phyloP scores from a whole-genome alignment of 1,140 invertebrate genomes.

The Cydia strobilella region DNA sequence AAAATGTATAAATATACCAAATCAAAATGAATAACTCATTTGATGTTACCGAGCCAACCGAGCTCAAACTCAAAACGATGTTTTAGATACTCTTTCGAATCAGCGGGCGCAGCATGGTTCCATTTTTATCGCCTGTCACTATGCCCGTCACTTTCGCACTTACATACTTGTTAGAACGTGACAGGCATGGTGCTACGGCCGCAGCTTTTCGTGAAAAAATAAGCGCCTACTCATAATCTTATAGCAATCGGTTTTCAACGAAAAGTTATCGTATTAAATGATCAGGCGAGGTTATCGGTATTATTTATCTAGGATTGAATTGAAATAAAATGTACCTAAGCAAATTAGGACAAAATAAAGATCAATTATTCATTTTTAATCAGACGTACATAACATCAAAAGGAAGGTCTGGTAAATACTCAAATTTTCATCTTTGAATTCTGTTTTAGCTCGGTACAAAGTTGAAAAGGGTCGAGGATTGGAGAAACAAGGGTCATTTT shows the following conservation, averaged over 20 bases:
- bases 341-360: background rate
- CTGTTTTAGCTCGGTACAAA: background rate
- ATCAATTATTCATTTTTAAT: background rate
- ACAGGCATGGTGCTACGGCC: too few species aligned
- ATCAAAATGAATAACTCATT: background rate
- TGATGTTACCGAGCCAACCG: background rate
- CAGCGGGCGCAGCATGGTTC: too few species aligned
- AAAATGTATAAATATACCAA: background rate
- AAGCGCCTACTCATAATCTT: background rate
- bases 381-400: background rate
- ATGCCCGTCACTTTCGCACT: too few species aligned
- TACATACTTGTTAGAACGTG: too few species aligned
- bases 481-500: background rate
- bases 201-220: background rate
- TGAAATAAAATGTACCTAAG: background rate
- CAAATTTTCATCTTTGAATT: background rate
- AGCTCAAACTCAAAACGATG: background rate
- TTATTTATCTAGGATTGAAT: background rate
- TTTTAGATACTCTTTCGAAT: background rate
- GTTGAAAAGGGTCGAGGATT: constrained; percentile 3
- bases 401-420: background rate
- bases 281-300: background rate
- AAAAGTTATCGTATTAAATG: background rate
- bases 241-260: background rate
- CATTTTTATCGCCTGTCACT: too few species aligned